Evolutionary conservation across 2,888 invertebrate genomes (phyloP).

Genomic region (Scotopteryx bipunctaria): DNA sequence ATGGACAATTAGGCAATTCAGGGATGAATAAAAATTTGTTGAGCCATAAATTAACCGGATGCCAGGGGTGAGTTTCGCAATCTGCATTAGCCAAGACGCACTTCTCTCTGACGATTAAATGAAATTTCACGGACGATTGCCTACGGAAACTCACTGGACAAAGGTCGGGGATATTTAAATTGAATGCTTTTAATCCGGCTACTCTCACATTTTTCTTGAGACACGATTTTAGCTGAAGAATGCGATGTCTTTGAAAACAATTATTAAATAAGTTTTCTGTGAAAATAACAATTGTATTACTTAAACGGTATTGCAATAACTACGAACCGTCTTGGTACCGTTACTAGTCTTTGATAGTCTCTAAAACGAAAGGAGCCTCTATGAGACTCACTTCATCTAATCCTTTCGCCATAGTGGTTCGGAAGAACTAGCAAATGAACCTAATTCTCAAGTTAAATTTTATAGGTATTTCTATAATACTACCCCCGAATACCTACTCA

Average conservation of each 20-base stretch:
- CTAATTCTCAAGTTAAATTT: too few species aligned
- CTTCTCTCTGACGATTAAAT: slow-evolving; percentile 79
- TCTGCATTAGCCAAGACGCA: slow-evolving; percentile 81
- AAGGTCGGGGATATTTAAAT: slow-evolving; percentile 77
- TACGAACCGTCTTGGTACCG: too few species aligned
- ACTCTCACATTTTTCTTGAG: slow-evolving; percentile 57
- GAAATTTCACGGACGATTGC: slow-evolving; percentile 79
- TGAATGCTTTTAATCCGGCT: slow-evolving; percentile 73
- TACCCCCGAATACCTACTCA: too few species aligned
- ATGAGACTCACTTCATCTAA: too few species aligned
- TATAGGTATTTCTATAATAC: too few species aligned
- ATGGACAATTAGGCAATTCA: slow-evolving; percentile 73
- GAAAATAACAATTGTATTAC: too few species aligned
- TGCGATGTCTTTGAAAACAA: slow-evolving; percentile 35
- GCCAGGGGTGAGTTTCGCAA: slow-evolving; percentile 68
- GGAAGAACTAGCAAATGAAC: too few species aligned
- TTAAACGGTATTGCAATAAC: too few species aligned
- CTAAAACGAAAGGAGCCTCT: too few species aligned
- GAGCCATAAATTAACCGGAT: slow-evolving; percentile 76
- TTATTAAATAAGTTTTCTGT: too few species aligned
- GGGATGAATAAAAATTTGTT: slow-evolving; percentile 79
- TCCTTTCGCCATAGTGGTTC: too few species aligned
- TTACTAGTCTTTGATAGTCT: too few species aligned
- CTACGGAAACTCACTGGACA: slow-evolving; percentile 73
- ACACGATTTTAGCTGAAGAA: slow-evolving; percentile 44